phyloP scores from a whole-genome alignment of 1,140 invertebrate genomes.

The Drosophila nigrodunni region DNA sequence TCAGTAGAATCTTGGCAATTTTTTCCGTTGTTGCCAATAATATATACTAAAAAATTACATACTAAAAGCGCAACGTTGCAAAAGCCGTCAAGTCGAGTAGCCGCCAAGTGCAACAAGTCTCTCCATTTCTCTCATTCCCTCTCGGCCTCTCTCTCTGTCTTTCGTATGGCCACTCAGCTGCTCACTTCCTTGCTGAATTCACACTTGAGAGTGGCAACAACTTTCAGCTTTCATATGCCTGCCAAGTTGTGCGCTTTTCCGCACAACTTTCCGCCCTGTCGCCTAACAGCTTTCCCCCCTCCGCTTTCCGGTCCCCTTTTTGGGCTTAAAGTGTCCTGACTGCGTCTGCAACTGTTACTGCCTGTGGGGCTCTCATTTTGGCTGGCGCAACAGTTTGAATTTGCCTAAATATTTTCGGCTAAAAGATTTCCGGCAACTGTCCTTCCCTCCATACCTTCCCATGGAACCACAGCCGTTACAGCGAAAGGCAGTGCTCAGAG shows the following conservation, averaged over 20 bases:
- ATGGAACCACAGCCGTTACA: neutral
- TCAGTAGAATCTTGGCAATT: constrained; percentile 48
- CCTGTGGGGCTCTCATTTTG: constrained; percentile 6
- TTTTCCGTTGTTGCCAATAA: constrained; percentile 60
- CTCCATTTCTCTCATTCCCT: too few relatives aligned
- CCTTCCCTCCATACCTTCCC: neutral
- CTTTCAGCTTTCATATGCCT: constrained; percentile 39
- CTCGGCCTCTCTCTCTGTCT: neutral
- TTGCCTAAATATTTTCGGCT: constrained; percentile 79
- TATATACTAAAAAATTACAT: constrained; percentile 66
- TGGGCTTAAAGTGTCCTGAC: constrained; percentile 27
- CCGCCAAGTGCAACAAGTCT: constrained; percentile 70
- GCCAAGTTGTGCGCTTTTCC: constrained; percentile 60
- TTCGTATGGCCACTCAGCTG: constrained; percentile 36
- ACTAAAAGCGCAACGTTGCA: constrained; percentile 68
- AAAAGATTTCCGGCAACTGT: constrained; percentile 73
- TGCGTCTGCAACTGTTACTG: constrained; percentile 10
- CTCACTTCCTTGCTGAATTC: constrained; percentile 55
- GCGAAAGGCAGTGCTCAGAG: constrained; percentile 7
- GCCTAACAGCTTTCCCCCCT: neutral
- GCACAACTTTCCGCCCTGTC: neutral
- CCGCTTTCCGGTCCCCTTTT: constrained; percentile 37
- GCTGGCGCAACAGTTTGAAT: constrained; percentile 70
- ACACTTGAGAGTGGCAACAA: constrained; percentile 49
- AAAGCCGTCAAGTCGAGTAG: constrained; percentile 14